Evolutionary conservation across 2,888 invertebrate genomes (phyloP).

Genomic region (Mechanitis mazaeus): DNA sequence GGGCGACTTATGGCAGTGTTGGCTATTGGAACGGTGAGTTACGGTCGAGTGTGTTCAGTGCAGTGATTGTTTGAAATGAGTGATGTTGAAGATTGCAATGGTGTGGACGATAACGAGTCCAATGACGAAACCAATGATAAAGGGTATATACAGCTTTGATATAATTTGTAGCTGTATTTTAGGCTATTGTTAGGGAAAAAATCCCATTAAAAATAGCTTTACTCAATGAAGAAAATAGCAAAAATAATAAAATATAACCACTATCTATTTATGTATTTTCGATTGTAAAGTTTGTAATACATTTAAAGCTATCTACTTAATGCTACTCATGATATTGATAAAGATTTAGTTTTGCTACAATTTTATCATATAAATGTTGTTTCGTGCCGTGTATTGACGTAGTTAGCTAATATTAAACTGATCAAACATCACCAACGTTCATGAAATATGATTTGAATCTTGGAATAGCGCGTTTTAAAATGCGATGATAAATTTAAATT

Average conservation of each 20-base stretch:
- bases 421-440: conserved; percentile 20
- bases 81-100: conserved; percentile 67
- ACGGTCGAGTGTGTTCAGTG: conserved; percentile 47
- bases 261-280: no score
- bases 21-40: conserved; percentile 49
- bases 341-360: no score
- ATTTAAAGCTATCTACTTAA: no score
- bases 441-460: conserved; percentile 23
- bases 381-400: no score
- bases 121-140: conserved; percentile 50
- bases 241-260: no score
- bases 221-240: no score
- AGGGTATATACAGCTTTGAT: conserved; percentile 43
- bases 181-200: neutral
- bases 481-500: conserved; percentile 30
- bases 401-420: neutral
- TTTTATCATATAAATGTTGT: no score
- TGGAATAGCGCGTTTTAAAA: conserved; percentile 17
- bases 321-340: no score
- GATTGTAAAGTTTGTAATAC: no score
- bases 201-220: no score
- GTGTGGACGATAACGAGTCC: conserved; percentile 46
- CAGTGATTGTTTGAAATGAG: conserved; percentile 49
- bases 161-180: neutral
- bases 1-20: conserved; percentile 66